Conservation (phyloP, 2,113 vertebrate genomes). For the Muntiacus reevesi region DNA sequence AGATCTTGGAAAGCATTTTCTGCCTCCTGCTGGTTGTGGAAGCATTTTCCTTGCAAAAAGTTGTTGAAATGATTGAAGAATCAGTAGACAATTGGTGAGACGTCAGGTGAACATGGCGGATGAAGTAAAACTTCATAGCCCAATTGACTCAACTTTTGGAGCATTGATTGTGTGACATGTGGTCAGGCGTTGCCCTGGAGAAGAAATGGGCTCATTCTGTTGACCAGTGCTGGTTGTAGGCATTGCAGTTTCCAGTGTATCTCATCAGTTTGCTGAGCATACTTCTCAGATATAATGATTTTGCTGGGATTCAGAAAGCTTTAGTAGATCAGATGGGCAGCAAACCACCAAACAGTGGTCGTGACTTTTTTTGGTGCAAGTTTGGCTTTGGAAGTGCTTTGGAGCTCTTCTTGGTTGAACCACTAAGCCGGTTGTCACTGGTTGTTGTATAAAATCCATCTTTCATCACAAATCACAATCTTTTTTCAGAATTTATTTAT, state of each 20-base stretch:
- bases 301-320: background rate
- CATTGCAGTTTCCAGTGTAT: background rate
- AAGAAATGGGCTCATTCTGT: background rate
- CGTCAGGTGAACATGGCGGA: background rate
- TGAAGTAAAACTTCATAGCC: background rate
- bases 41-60: background rate
- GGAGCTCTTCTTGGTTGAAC: background rate
- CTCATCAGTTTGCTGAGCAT: background rate
- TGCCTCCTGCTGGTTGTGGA: background rate
- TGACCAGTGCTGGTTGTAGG: background rate
- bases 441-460: background rate
- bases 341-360: background rate
- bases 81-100: background rate
- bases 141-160: rapidly evolving
- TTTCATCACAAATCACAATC: background rate
- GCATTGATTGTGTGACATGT: background rate
- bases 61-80: background rate
- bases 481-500: no score
- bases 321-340: background rate
- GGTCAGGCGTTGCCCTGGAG: background rate
- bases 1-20: background rate
- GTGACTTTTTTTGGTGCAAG: background rate
- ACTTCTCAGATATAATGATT: background rate
- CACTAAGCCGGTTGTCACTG: rapidly evolving
- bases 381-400: background rate